These are phyloP conservation scores for Carposina sasakii DNA, from an alignment of 1,140 invertebrate species.

Conservation along the genomic window DNA sequence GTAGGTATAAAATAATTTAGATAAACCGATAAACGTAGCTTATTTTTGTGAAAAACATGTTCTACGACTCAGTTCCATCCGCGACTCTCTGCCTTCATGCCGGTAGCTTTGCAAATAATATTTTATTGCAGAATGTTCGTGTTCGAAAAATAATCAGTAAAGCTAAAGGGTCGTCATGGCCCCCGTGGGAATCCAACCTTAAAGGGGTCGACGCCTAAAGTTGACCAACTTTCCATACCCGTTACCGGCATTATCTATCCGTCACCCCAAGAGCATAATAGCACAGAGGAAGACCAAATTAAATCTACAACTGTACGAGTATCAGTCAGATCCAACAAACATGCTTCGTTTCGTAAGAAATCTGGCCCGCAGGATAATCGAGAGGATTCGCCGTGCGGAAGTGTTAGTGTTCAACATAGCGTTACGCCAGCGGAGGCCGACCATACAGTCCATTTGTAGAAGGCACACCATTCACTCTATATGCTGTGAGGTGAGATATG, in stretches of 20 bases:
- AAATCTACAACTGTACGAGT: too few species aligned
- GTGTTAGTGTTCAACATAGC: constrained; percentile 40
- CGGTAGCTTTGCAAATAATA: too few species aligned
- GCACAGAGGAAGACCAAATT: too few species aligned
- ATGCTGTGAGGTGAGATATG: constrained; percentile 55
- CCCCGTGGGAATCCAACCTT: constrained; percentile 23
- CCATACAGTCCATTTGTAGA: constrained; percentile 37
- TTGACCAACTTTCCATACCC: too few species aligned
- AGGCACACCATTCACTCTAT: too few species aligned
- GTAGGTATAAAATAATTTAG: too few species aligned
- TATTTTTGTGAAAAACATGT: too few species aligned
- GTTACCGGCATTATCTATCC: too few species aligned
- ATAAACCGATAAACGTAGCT: too few species aligned
- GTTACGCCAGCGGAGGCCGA: constrained; percentile 29
- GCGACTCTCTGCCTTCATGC: too few species aligned
- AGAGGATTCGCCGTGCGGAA: constrained; percentile 42
- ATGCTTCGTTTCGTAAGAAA: constrained; percentile 42
- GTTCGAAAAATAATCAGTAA: constrained; percentile 12
- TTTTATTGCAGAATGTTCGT: constrained; percentile 8
- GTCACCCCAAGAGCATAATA: too few species aligned
- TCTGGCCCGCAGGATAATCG: constrained; percentile 33
- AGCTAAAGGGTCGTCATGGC: constrained; percentile 26
- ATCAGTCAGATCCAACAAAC: constrained; percentile 4
- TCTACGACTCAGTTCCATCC: too few species aligned
- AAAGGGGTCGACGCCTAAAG: neutral